Conservation (phyloP, 2,888 invertebrate genomes). For the Ptychoptera albimana region DNA sequence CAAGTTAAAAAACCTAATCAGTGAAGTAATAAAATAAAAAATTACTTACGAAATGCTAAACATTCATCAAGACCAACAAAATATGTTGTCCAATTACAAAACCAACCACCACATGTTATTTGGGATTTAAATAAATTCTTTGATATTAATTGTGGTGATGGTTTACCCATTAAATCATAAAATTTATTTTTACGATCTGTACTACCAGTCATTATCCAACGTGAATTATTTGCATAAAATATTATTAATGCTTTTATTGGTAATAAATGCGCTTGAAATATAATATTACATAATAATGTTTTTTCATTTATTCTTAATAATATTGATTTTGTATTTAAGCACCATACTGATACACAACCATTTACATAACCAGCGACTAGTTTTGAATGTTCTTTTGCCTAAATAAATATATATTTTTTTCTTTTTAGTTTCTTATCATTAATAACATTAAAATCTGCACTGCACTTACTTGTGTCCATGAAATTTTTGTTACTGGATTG, state of each 20-base stretch:
- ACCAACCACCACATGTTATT: slow-evolving; percentile 19
- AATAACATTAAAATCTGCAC: not conserved
- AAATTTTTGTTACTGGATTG: slow-evolving; percentile 5
- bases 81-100: slow-evolving; percentile 21
- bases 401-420: slow-evolving; percentile 3
- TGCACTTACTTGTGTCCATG: slow-evolving; percentile 23
- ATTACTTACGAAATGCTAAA: slow-evolving; percentile 15
- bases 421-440: too few relatives aligned
- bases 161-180: slow-evolving; percentile 2
- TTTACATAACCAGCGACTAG: slow-evolving; percentile 45
- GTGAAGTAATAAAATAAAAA: not conserved
- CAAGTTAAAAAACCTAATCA: not conserved
- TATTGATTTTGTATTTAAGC: slow-evolving; percentile 32
- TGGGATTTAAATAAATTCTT: slow-evolving; percentile 15
- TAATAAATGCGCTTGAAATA: slow-evolving; percentile 31
- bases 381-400: slow-evolving; percentile 29
- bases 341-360: slow-evolving; percentile 46
- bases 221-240: slow-evolving; percentile 14
- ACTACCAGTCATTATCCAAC: slow-evolving; percentile 20
- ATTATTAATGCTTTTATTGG: not conserved
- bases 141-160: slow-evolving; percentile 14
- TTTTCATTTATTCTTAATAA: slow-evolving; percentile 23
- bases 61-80: slow-evolving; percentile 15
- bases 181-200: slow-evolving; percentile 6
- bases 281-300: slow-evolving; percentile 33